Evolutionary conservation across 2,888 invertebrate species (phyloP), one percentile per base, ranked within the genome.

Genomic region (Malachius bipustulatus): DNA sequence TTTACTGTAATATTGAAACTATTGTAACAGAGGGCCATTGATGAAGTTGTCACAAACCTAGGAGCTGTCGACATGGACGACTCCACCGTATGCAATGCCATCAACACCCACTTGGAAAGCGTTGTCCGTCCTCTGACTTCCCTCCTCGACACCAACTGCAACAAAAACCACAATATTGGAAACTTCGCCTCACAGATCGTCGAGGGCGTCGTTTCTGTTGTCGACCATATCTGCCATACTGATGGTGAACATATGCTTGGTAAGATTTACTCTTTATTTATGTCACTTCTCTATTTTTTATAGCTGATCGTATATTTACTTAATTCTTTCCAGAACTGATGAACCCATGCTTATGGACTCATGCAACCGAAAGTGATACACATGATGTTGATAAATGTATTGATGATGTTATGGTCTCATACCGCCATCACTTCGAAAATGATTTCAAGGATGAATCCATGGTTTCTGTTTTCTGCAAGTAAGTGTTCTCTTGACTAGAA

Each of bases 321-420:
- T n/a, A n/a, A n/a, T n/a, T n/a, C n/a, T n/a, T 19, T 19, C 6
- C 24, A 19, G 24, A 19, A 19, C 24, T 19, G 24, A 19, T 19
- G 24, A 19, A 19, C 24, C 24, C 24, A 19, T 19, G 24, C 24
- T n/a, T n/a, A n/a, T n/a, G n/a, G n/a, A n/a, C n/a, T n/a, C n/a
- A n/a, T n/a, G n/a, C n/a, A n/a, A n/a, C n/a, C n/a, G n/a, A n/a
- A n/a, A n/a, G n/a, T n/a, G n/a, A n/a, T n/a, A n/a, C n/a, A n/a
- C n/a, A n/a, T n/a, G n/a, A n/a, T n/a, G n/a, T n/a, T n/a, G n/a
- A n/a, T n/a, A n/a, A n/a, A n/a, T n/a, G n/a, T n/a, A n/a, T n/a
- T n/a, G n/a, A n/a, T n/a, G n/a, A n/a, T n/a, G n/a, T n/a, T n/a
- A n/a, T n/a, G n/a, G n/a, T n/a, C n/a, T n/a, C n/a, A n/a, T n/a